Evolutionary conservation across 2,888 invertebrate species (phyloP).

Genomic region (Mythimna pallens): DNA sequence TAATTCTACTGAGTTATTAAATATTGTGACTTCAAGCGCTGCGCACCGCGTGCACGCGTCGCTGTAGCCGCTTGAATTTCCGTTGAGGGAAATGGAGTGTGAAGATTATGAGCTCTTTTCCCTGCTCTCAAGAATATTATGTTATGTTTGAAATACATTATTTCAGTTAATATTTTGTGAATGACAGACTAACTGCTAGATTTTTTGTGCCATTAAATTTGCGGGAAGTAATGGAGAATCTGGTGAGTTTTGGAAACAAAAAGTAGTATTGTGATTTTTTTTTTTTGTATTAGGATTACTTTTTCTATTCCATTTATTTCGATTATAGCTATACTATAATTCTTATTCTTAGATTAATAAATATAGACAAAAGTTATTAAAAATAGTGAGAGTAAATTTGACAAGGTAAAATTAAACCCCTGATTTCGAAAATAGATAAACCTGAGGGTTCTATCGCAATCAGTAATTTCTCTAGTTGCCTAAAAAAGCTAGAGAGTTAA

Average conservation of each 20-base stretch:
- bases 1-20: slow-evolving; percentile 18
- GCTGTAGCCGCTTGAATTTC: slow-evolving; percentile 50
- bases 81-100: slow-evolving; percentile 57
- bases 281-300: too few species aligned
- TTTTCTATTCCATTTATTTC: too few species aligned
- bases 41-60: slow-evolving; percentile 19
- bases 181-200: not conserved
- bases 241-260: not conserved
- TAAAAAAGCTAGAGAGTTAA: too few species aligned
- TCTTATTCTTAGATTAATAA: too few species aligned
- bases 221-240: not conserved
- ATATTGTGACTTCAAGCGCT: slow-evolving; percentile 34
- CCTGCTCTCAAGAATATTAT: slow-evolving; percentile 16
- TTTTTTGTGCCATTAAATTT: not conserved
- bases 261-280: too few species aligned
- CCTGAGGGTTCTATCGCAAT: too few species aligned
- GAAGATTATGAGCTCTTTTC: slow-evolving; percentile 45
- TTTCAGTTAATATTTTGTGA: slow-evolving; percentile 6
- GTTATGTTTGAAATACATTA: slow-evolving; percentile 7
- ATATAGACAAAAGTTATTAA: too few species aligned
- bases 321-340: too few species aligned
- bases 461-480: too few species aligned
- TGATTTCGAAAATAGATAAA: too few species aligned
- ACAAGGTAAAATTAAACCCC: too few species aligned
- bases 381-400: too few species aligned